A percentile compares a stretch with the other conserved stretches of the same genome.
Conservation (phyloP, 2,888 invertebrate genomes). For the Drosophila barbarae region DNA sequence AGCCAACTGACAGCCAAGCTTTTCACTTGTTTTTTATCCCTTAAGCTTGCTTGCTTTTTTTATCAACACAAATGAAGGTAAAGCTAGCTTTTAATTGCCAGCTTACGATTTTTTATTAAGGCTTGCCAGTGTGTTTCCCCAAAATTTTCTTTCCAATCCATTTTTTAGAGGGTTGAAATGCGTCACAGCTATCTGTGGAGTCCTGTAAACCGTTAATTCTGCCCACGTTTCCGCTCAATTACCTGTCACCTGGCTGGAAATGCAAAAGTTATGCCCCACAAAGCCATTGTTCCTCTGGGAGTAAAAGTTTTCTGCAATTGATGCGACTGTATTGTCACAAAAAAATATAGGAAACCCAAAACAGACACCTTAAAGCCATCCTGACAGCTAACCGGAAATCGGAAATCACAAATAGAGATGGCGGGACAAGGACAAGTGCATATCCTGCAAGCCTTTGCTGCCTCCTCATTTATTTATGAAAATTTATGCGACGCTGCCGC, state of each 20-base stretch:
- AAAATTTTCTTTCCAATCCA: not conserved
- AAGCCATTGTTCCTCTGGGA: no score
- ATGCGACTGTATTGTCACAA: slow-evolving; percentile 25
- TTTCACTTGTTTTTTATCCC: no score
- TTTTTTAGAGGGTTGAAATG: slow-evolving; percentile 1
- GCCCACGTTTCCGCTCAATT: slow-evolving; percentile 79
- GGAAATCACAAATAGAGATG: slow-evolving; percentile 4
- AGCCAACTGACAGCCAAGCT: no score
- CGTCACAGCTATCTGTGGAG: not conserved
- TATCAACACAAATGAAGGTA: no score
- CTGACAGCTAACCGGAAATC: not conserved
- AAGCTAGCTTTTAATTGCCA: no score
- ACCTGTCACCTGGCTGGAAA: slow-evolving; percentile 66
- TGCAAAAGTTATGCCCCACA: slow-evolving; percentile 22
- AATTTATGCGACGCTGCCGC: slow-evolving; percentile 19
- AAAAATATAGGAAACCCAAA: not conserved
- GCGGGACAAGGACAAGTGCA: slow-evolving; percentile 1
- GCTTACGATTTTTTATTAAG: no score
- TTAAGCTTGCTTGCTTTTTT: no score
- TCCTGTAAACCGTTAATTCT: slow-evolving; percentile 75
- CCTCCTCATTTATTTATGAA: slow-evolving; percentile 46
- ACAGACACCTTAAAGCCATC: not conserved
- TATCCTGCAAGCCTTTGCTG: slow-evolving; percentile 25
- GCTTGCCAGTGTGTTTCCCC: no score
- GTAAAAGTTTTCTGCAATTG: slow-evolving; percentile 17